These are phyloP conservation scores for Oscheius onirici DNA, from an alignment of 2,888 invertebrate species.

Conservation along the genomic window DNA sequence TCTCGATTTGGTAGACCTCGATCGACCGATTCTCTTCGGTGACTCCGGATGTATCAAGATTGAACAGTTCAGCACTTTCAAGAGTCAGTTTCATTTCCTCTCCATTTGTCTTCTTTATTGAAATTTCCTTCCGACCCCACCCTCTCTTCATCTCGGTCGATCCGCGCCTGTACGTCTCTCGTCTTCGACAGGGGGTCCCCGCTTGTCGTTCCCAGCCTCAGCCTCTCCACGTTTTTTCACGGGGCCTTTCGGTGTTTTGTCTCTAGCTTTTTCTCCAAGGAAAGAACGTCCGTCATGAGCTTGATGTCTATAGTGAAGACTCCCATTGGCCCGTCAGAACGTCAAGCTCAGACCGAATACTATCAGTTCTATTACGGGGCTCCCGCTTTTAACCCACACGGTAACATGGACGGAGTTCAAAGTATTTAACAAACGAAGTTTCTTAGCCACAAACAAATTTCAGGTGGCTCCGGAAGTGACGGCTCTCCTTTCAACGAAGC, in stretches of 20 bases:
- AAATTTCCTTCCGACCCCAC: neutral
- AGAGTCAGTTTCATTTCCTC: neutral
- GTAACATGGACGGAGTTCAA: too few relatives aligned
- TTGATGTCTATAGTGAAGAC: too few relatives aligned
- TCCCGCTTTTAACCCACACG: too few relatives aligned
- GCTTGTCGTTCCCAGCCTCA: neutral
- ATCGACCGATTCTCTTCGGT: constrained; percentile 16
- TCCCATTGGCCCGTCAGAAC: too few relatives aligned
- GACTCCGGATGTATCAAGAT: constrained; percentile 21
- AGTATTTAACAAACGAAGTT: neutral
- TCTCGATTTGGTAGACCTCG: constrained; percentile 27
- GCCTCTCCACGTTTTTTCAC: too few relatives aligned
- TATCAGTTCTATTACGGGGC: too few relatives aligned
- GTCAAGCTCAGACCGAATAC: too few relatives aligned
- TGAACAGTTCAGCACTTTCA: constrained; percentile 22
- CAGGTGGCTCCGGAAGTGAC: constrained; percentile 24
- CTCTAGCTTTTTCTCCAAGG: neutral
- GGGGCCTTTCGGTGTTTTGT: constrained; percentile 13
- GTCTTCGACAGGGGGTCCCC: neutral
- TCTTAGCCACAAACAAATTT: neutral
- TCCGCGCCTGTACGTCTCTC: neutral
- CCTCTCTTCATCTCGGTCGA: neutral
- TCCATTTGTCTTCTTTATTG: neutral
- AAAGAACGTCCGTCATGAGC: too few relatives aligned
- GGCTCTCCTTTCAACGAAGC: constrained; percentile 34